phyloP scores from a whole-genome alignment of 2,888 invertebrate genomes.

The Eristalinus sepulchralis region DNA sequence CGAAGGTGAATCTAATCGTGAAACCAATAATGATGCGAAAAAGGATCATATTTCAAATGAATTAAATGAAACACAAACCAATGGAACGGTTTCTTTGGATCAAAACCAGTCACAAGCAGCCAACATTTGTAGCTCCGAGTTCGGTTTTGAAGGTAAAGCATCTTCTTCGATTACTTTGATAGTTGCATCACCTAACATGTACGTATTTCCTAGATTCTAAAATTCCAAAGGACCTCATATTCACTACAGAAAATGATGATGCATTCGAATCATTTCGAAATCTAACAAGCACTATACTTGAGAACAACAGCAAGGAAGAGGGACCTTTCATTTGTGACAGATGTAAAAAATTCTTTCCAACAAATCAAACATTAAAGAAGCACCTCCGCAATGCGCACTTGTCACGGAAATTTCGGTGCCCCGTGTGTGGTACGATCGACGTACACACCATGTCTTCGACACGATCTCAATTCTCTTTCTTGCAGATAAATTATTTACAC shows the following conservation, averaged over 20 bases:
- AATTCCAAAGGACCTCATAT: not conserved
- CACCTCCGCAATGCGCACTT: conserved; percentile 51
- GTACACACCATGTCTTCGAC: not conserved
- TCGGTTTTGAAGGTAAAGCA: too few species aligned
- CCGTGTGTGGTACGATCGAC: conserved; percentile 37
- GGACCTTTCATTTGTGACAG: conserved; percentile 50
- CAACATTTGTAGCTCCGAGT: too few species aligned
- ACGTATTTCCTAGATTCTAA: not conserved
- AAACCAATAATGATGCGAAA: too few species aligned
- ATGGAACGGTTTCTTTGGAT: too few species aligned
- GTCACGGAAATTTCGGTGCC: conserved; percentile 44
- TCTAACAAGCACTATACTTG: not conserved
- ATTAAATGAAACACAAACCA: too few species aligned
- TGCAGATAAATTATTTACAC: conserved; percentile 48
- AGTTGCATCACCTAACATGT: not conserved
- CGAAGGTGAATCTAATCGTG: not conserved
- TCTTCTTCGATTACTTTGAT: too few species aligned
- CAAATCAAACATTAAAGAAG: conserved; percentile 51
- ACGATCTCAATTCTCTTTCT: not conserved
- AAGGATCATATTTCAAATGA: too few species aligned
- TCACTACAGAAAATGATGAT: not conserved
- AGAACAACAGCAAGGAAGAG: conserved; percentile 40
- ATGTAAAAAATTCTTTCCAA: conserved; percentile 57
- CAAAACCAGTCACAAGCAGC: too few species aligned
- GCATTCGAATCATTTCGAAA: conserved; percentile 26